phyloP scores from a whole-genome alignment of 2,797 vertebrate genomes.

The Notoglanidium macrostoma region DNA sequence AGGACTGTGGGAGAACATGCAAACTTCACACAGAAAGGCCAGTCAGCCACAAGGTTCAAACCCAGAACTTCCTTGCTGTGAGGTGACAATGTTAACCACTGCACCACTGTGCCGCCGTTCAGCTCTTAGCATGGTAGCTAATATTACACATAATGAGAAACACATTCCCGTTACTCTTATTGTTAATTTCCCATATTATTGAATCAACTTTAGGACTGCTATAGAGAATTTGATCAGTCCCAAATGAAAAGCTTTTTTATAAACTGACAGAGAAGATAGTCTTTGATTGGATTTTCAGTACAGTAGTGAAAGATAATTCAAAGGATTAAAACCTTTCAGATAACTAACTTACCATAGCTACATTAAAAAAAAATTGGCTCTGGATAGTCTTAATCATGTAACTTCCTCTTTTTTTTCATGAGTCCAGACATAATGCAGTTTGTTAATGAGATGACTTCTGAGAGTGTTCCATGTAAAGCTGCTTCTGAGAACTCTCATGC shows the following conservation, averaged over 20 bases:
- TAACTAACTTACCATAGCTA: background rate
- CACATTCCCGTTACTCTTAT: conserved; percentile 36
- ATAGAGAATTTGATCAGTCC: conserved; percentile 61
- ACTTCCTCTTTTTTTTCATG: conserved; percentile 7
- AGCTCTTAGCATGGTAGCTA: conserved; percentile 15
- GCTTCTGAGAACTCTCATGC: conserved; percentile 33
- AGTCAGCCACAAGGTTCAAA: no score
- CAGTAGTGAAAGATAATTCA: conserved; percentile 46
- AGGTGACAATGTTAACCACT: no score
- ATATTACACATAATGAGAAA: conserved; percentile 37
- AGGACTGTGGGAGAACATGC: no score
- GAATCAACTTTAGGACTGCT: conserved; percentile 54
- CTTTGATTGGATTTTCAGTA: conserved; percentile 57
- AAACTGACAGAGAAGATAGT: conserved; percentile 52
- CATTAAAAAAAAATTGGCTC: background rate
- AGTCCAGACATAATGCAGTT: conserved; percentile 14
- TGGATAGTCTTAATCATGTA: background rate
- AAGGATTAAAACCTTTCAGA: conserved; percentile 14
- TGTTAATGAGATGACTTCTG: conserved; percentile 22
- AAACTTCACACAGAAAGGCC: no score
- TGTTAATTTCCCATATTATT: conserved; percentile 63
- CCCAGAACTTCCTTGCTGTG: no score
- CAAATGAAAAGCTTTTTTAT: conserved; percentile 63
- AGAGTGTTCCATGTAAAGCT: conserved; percentile 11
- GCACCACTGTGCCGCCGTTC: background rate